Percentiles rank a stretch among this genome's conserved stretches.
Evolutionary conservation across 2,888 invertebrate genomes (phyloP).

Genomic region (Arctia plantaginis): DNA sequence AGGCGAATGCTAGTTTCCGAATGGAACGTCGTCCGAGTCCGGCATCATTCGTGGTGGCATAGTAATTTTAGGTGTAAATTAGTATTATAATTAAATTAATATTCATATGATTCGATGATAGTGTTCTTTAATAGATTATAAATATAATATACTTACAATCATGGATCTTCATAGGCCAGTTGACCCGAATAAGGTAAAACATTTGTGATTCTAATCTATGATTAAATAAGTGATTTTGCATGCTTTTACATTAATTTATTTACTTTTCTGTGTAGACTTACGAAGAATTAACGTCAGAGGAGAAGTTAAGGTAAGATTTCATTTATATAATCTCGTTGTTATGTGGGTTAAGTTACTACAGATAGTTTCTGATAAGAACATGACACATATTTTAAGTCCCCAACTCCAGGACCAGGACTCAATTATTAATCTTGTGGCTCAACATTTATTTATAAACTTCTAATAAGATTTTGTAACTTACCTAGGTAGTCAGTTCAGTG

Average conservation of each 20-base stretch:
- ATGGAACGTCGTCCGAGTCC: conserved; percentile 22
- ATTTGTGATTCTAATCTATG: conserved; percentile 34
- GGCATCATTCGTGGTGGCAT: conserved; percentile 28
- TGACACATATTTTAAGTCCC: neutral
- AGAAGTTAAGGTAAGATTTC: conserved; percentile 89
- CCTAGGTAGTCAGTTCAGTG: too few species aligned
- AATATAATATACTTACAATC: conserved; percentile 36
- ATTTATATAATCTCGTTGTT: neutral
- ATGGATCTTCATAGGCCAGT: conserved; percentile 84
- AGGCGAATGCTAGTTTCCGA: neutral
- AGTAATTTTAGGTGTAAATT: conserved; percentile 31
- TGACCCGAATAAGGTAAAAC: conserved; percentile 79
- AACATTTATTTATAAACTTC: neutral
- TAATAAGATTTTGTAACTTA: neutral
- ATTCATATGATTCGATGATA: conserved; percentile 28
- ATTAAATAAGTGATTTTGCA: conserved; percentile 29
- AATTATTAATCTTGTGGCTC: neutral
- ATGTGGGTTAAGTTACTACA: neutral
- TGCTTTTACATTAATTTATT: conserved; percentile 28
- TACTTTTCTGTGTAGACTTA: conserved; percentile 86
- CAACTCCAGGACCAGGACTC: too few species aligned
- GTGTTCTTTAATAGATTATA: conserved; percentile 19
- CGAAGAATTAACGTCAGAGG: conserved; percentile 91
- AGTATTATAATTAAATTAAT: conserved; percentile 45
- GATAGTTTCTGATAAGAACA: conserved; percentile 3